Conservation (phyloP, 2,888 invertebrate species). For the Chalcis sispes region DNA sequence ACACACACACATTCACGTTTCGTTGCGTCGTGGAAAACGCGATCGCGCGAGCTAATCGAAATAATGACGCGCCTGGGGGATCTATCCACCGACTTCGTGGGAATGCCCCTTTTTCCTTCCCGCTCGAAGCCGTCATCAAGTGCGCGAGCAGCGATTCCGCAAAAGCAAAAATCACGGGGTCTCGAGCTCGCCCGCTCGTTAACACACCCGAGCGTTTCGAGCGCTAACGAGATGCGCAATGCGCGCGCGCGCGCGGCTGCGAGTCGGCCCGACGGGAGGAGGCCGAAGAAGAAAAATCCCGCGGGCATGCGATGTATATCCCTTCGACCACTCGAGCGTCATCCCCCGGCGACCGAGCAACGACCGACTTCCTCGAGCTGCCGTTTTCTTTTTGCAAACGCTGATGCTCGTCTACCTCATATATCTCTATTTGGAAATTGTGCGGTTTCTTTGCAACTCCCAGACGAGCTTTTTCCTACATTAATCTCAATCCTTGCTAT, state of each 20-base stretch:
- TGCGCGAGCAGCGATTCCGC: conserved; percentile 14
- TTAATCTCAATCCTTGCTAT: too few species aligned
- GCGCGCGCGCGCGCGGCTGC: conserved; percentile 37
- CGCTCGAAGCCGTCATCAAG: background rate
- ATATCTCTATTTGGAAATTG: too few species aligned
- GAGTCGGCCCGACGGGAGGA: conserved; percentile 12
- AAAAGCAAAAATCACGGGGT: conserved; percentile 44
- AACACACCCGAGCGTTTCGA: conserved; percentile 46
- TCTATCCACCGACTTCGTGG: conserved; percentile 33
- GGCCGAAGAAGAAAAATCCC: too few species aligned
- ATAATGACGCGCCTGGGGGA: conserved; percentile 42
- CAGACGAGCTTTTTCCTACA: too few species aligned
- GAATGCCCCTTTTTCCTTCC: conserved; percentile 12
- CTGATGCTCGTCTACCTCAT: too few species aligned
- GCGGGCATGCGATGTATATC: too few species aligned
- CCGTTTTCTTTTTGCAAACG: background rate
- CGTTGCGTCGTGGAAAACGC: background rate
- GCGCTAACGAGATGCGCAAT: conserved; percentile 61
- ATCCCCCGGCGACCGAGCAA: background rate
- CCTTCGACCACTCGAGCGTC: background rate
- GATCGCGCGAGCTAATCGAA: conserved; percentile 35
- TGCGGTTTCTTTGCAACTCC: conserved; percentile 9
- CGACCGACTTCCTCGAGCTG: background rate
- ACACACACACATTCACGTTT: too few species aligned
- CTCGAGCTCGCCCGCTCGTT: conserved; percentile 44